Base-by-base conservation (phyloP, 2,888 invertebrate species). In the Lycocerus yunnanus region DNA sequence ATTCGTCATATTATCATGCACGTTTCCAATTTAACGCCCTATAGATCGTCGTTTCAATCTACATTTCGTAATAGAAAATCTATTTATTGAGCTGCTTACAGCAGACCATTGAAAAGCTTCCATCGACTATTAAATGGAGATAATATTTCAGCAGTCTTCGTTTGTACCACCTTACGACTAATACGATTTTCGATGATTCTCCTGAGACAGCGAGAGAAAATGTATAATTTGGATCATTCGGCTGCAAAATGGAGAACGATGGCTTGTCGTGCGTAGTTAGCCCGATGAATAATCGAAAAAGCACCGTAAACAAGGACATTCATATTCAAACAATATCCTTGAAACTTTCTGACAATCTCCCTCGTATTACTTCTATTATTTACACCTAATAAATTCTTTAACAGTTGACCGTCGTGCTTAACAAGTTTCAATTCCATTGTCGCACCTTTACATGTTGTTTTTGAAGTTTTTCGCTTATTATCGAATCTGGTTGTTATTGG, bases 1-100 rank as follows among this genome's bases (percentile, higher is more conserved):
- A 83, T 83, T 81, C 81, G 81, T 83, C 84, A 83, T 83, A 82
- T 82, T 82, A 77, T 80, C 82, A 18, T 20, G 79, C 80, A 82
- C 81, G 81, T 82, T 84, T 84, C 83, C 84, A 84, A 84, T 84
- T 84, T 84, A 83, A 83, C 84, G 84, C 83, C 81, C 82, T 81
- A 81, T 79, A 81, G 81, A 82, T 78, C 78, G 78, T 80, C 82
- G 80, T 82, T 82, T 82, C 82, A 81, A 81, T 82, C 80, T 80
- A 75, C 80, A 80, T 81, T 81, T 80, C 79, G 77, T 80, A 81
- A 81, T 82, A 82, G 80, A 72, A 75, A 75, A 78, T 78, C 80
- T 80, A 81, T 82, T 83, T 83, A 78, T 80, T 79, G 77, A 75
- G 68, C 78, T 73, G 69, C 68, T 71, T 75, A 63, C 71, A 68